phyloP scores from a whole-genome alignment of 2,888 invertebrate genomes.

The Mesorhabditis spiculigera region DNA sequence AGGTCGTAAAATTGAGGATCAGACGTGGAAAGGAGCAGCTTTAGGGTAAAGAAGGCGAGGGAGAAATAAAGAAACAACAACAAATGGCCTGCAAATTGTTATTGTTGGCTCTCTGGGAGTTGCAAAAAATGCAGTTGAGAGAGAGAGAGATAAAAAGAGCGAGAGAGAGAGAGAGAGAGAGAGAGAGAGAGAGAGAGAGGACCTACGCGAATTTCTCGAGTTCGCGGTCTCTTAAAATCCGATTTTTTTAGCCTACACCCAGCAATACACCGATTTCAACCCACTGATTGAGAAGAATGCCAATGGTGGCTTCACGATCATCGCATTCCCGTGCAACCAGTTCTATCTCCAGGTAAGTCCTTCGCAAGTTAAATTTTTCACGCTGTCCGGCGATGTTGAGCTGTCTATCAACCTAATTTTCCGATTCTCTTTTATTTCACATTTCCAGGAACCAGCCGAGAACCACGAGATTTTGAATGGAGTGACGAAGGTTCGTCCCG shows the following conservation, averaged over 20 bases:
- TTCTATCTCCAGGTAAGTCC: conserved; percentile 49
- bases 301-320: conserved; percentile 49
- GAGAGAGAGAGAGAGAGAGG: background rate
- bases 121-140: background rate
- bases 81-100: too few relatives aligned
- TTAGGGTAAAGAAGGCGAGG: too few relatives aligned
- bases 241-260: conserved; percentile 52
- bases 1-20: too few relatives aligned
- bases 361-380: background rate
- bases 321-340: conserved; percentile 59
- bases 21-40: too few relatives aligned
- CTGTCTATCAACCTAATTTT: background rate
- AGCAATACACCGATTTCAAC: conserved; percentile 59
- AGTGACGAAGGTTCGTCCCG: conserved; percentile 54
- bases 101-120: too few relatives aligned
- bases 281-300: conserved; percentile 53
- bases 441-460: conserved; percentile 55
- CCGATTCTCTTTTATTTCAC: background rate
- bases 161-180: background rate
- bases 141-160: background rate
- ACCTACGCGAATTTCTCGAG: background rate
- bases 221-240: background rate
- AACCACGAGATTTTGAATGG: conserved; percentile 58
- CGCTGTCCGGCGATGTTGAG: background rate
- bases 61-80: too few relatives aligned